Base-by-base conservation (phyloP, 2,888 invertebrate genomes). In the Morpho achilles region DNA sequence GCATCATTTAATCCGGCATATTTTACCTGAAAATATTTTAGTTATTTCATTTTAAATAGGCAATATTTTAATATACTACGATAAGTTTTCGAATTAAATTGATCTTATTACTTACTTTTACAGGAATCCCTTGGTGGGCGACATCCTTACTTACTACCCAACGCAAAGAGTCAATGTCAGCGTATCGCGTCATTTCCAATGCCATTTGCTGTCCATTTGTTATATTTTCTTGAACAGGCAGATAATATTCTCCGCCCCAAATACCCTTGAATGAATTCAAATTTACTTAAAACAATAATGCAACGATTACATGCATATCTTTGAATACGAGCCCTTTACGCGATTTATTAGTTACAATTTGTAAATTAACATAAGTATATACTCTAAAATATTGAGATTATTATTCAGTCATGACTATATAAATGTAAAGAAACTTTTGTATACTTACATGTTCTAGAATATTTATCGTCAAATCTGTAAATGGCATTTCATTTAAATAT, bases 231-330 rank as follows among this genome's bases (percentile, higher is more conserved):
- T 67, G 42, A 7, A 67, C 49, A 0, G 75, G 71, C 9, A 73
- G 54, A 49, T 68, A 71, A 55, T 72, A 79, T 58, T 75, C 73
- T 10, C 72, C 74, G n/a, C 76, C 77, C 75, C 74, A 74, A 10
- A 61, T 57, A 41, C 72, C 74, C 76, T 75, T 53, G 51, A 69
- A 8, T 43, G 49, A 51, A 7, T 8, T 44, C 8, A 8, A 49
- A 50, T 23, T 32, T 42, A 7, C 40, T 32, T 32, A 32, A 32
- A 32, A 32, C 32, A 3, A 5, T 5, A 5, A 32, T 32, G 32
- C 32, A 32, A 32, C 4, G 32, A 32, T 32, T 32, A 32, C 5
- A 2, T 3, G 32, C 3, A 32, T 32, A 5, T 32, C 3, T 32
- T 32, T 5, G 32, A 5, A 32, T 32, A 5, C 5, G 5, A 32